phyloP scores from a whole-genome alignment of 1,140 invertebrate genomes.

The Tetramorium parvispinum region DNA sequence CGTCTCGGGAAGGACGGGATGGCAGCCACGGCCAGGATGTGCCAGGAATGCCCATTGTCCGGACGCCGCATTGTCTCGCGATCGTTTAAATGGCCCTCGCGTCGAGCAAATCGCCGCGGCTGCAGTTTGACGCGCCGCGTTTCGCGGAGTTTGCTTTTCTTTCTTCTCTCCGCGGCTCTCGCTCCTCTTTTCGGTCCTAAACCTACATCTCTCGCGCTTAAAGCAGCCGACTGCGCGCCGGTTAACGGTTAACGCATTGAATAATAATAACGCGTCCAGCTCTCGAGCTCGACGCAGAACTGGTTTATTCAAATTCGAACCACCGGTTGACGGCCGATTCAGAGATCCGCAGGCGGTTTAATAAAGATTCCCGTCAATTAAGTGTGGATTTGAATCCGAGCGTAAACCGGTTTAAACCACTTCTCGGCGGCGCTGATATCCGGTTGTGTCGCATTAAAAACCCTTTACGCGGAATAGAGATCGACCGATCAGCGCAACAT shows the following conservation, averaged over 20 bases:
- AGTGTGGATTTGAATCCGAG: slow-evolving; percentile 27
- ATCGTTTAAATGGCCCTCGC: background rate
- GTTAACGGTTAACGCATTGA: slow-evolving; percentile 24
- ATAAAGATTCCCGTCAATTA: slow-evolving; percentile 34
- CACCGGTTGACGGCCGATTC: background rate
- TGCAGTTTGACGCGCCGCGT: background rate
- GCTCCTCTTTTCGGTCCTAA: background rate
- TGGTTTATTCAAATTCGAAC: slow-evolving; percentile 35
- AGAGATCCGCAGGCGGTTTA: slow-evolving; percentile 25
- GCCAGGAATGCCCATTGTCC: background rate
- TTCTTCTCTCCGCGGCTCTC: no score
- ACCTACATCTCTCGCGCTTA: background rate
- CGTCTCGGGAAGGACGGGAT: no score
- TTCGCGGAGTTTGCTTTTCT: background rate
- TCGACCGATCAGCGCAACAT: background rate
- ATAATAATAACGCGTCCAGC: slow-evolving; percentile 18
- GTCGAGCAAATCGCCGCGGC: background rate
- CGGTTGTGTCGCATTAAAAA: slow-evolving; percentile 1
- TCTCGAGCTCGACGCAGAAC: slow-evolving; percentile 1
- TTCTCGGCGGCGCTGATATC: background rate
- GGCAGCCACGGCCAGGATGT: background rate
- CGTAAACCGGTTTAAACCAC: slow-evolving; percentile 47
- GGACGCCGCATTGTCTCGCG: background rate
- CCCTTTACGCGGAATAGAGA: background rate
- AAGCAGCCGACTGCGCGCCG: background rate